Evolutionary conservation across 2,113 vertebrate genomes (phyloP).

Genomic region (Rattus rattus): DNA sequence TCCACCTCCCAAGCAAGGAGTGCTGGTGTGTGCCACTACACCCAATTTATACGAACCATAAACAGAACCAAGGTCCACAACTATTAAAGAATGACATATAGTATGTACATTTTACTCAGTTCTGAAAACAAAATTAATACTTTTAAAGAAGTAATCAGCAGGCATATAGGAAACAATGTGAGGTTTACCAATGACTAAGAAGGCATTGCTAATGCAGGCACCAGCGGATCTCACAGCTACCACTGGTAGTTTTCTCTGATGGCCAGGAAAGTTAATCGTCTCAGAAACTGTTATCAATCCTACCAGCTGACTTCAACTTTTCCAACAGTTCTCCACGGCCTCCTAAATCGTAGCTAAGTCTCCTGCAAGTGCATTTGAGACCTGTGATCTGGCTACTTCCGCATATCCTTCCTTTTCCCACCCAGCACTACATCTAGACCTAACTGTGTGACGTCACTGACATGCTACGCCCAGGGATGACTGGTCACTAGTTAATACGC

Average conservation of each 20-base stretch:
- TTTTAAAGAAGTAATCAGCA: background rate
- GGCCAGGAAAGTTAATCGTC: background rate
- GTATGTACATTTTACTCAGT: background rate
- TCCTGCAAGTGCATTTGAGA: background rate
- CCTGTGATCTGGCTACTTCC: background rate
- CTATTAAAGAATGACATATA: background rate
- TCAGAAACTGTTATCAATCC: background rate
- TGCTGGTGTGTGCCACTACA: background rate
- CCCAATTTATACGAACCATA: background rate
- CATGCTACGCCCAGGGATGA: background rate
- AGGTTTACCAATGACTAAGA: background rate
- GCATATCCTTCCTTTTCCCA: background rate
- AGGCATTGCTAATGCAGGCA: background rate
- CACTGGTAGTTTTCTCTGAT: background rate
- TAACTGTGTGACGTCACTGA: background rate
- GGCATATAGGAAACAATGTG: background rate
- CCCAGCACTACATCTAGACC: background rate
- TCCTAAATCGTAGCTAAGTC: conserved; percentile 20
- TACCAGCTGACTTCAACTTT: background rate
- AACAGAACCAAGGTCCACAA: background rate
- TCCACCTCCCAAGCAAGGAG: background rate
- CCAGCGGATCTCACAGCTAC: background rate
- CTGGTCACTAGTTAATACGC: background rate
- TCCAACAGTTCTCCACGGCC: background rate
- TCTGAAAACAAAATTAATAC: background rate